Conservation (phyloP, 2,113 vertebrate genomes). For the Rhabdomys dilectus region DNA sequence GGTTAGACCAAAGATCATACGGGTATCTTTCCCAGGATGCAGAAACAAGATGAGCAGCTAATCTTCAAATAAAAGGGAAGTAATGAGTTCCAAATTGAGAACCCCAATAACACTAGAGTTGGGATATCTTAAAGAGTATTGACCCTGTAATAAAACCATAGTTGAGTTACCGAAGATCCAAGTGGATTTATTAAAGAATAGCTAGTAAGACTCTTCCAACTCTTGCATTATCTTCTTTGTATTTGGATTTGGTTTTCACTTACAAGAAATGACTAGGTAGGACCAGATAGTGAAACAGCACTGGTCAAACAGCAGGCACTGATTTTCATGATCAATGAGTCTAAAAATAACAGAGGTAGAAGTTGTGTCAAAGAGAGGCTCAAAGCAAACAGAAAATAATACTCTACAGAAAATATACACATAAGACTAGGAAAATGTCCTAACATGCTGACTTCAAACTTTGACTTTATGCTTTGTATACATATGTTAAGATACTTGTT, state of each 20-base stretch:
- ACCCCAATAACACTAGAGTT: background rate
- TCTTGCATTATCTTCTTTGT: background rate
- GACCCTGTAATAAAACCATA: background rate
- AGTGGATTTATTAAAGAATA: background rate
- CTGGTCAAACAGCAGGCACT: background rate
- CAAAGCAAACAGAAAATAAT: background rate
- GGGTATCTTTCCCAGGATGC: background rate
- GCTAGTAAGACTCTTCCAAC: too few relatives aligned
- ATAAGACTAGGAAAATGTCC: background rate
- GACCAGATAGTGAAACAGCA: background rate
- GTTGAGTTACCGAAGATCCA: background rate
- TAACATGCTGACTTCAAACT: background rate
- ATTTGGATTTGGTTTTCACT: background rate
- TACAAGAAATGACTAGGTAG: background rate
- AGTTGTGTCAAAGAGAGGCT: background rate
- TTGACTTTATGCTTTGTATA: background rate
- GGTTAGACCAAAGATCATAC: background rate
- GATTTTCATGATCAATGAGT: background rate
- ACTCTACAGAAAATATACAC: background rate
- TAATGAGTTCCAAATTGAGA: background rate
- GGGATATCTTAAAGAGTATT: background rate
- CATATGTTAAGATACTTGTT: background rate
- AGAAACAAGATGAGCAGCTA: too few relatives aligned
- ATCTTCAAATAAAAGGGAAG: background rate
- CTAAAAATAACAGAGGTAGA: background rate